Evolutionary conservation across 2,797 vertebrate species (phyloP).

Genomic region (Pipistrellus nathusii): DNA sequence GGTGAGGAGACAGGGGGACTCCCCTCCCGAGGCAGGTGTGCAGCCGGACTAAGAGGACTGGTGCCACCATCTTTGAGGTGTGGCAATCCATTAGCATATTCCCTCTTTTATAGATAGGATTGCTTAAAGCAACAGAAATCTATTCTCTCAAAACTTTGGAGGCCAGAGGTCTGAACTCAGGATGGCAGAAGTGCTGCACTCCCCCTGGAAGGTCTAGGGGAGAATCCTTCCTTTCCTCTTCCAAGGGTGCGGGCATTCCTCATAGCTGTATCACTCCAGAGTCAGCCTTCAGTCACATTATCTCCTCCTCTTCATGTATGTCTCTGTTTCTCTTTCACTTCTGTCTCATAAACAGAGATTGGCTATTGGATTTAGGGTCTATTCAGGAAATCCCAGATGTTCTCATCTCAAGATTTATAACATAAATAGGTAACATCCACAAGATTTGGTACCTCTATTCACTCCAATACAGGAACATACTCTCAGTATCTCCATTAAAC

Average conservation of each 20-base stretch:
- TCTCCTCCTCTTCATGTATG: not conserved
- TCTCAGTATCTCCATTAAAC: not conserved
- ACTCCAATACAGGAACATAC: not conserved
- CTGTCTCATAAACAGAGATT: not conserved
- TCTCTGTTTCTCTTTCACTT: not conserved
- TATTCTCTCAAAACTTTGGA: no score
- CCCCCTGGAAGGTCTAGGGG: no score
- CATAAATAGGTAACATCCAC: not conserved
- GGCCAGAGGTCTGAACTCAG: no score
- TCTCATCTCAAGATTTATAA: conserved; percentile 24
- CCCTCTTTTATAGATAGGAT: no score
- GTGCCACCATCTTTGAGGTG: no score
- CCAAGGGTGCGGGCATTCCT: not conserved
- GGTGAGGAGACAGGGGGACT: no score
- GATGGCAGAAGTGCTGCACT: no score
- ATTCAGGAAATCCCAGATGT: not conserved
- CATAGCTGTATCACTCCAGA: not conserved
- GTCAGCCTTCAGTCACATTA: not conserved
- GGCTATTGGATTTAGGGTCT: not conserved
- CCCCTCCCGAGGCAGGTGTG: no score
- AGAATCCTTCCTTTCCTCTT: no score
- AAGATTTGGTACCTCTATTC: not conserved
- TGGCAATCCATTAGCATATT: no score
- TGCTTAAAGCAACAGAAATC: no score
- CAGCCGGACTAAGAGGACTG: no score